A percentile compares a stretch with the other conserved stretches of the same genome.
Evolutionary conservation across 2,888 invertebrate genomes (phyloP).

Genomic region (Mesopsocus fuscifrons): DNA sequence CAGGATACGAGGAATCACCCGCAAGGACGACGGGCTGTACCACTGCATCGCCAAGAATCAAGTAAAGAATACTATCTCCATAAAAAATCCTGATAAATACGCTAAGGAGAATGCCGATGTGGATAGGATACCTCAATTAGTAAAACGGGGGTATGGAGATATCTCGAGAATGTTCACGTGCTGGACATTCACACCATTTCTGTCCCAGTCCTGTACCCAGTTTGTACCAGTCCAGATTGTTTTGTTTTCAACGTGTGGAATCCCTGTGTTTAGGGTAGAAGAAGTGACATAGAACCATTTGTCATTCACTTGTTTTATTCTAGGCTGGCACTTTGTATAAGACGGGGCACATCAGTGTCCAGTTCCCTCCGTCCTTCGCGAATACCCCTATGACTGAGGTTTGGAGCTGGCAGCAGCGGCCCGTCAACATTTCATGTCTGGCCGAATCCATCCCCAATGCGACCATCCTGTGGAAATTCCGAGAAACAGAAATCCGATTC

Average conservation of each 20-base stretch:
- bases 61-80: conserved; percentile 18
- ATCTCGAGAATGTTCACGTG: too few species aligned
- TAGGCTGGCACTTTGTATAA: conserved; percentile 49
- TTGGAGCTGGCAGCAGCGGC: conserved; percentile 66
- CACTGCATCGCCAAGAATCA: conserved; percentile 68
- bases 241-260: too few species aligned
- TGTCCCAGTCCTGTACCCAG: too few species aligned
- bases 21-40: conserved; percentile 72
- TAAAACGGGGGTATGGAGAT: too few species aligned
- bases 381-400: conserved; percentile 41
- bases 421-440: conserved; percentile 68
- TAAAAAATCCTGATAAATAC: too few species aligned
- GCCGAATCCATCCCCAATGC: conserved; percentile 83
- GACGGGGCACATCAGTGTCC: conserved; percentile 66
- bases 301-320: conserved; percentile 12
- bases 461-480: conserved; percentile 65
- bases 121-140: too few species aligned
- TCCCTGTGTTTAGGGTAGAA: too few species aligned
- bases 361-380: conserved; percentile 65
- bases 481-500: conserved; percentile 21
- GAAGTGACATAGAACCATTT: too few species aligned
- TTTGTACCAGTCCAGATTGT: too few species aligned
- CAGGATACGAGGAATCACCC: conserved; percentile 40
- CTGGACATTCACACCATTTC: too few species aligned
- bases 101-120: too few species aligned